phyloP scores from a whole-genome alignment of 2,888 invertebrate species.

The Leucophora obtusa region DNA sequence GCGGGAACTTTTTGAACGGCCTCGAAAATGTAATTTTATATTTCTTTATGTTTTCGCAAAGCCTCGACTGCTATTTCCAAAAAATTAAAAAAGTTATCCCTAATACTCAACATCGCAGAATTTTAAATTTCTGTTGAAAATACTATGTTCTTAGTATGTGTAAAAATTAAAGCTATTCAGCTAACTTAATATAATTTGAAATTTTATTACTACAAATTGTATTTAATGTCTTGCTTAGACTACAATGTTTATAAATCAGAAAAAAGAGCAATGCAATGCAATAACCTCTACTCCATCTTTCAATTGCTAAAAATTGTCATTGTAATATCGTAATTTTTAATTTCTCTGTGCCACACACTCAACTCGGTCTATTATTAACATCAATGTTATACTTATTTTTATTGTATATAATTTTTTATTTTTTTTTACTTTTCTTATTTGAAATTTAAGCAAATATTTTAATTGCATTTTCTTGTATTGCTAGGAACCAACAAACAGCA shows the following conservation, averaged over 20 bases:
- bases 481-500: conserved; percentile 24
- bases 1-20: too few species aligned
- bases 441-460: conserved; percentile 67
- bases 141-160: background rate
- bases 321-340: conserved; percentile 32
- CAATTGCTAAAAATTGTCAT: conserved; percentile 1
- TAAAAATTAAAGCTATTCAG: background rate
- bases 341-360: conserved; percentile 5
- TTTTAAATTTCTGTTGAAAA: too few species aligned
- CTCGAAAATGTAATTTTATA: too few species aligned
- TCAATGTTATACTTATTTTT: conserved; percentile 8
- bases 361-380: background rate
- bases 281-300: background rate
- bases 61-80: too few species aligned
- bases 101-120: too few species aligned
- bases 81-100: too few species aligned
- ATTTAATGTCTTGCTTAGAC: background rate
- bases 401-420: conserved; percentile 40
- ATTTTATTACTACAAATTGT: background rate
- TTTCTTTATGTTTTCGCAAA: too few species aligned
- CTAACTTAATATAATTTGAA: background rate
- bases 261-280: background rate
- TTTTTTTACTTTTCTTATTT: conserved; percentile 38
- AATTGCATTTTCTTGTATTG: conserved; percentile 68
- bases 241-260: background rate